phyloP scores from a whole-genome alignment of 2,888 invertebrate species.

The Dimorphilus gyrociliatus region DNA sequence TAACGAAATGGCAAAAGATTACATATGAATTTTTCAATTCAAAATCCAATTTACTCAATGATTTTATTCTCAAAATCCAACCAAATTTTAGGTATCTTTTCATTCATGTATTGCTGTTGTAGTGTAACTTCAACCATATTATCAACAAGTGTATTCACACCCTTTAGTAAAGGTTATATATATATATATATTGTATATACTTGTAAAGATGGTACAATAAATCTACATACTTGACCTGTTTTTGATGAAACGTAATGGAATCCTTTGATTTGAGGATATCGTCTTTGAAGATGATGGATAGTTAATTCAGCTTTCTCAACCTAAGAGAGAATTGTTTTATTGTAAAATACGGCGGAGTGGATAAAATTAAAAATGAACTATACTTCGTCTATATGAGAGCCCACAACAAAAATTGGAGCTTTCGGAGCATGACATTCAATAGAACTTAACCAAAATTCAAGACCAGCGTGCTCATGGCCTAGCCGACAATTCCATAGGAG shows the following conservation, averaged over 20 bases:
- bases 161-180: conserved; percentile 1
- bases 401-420: conserved; percentile 33
- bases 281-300: conserved; percentile 1
- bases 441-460: conserved; percentile 36
- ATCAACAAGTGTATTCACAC: conserved; percentile 18
- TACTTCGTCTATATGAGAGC: conserved; percentile 35
- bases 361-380: background rate
- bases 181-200: background rate
- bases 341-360: background rate
- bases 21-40: background rate
- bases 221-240: conserved; percentile 3
- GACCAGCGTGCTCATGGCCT: conserved; percentile 35
- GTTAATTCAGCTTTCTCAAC: conserved; percentile 19
- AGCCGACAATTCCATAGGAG: conserved; percentile 36
- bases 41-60: conserved; percentile 10
- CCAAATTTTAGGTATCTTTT: conserved; percentile 33
- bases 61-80: conserved; percentile 25
- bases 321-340: conserved; percentile 8
- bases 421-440: conserved; percentile 35
- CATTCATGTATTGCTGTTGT: conserved; percentile 34
- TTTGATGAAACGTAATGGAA: conserved; percentile 32
- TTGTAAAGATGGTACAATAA: background rate
- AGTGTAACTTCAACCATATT: conserved; percentile 20
- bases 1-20: too few relatives aligned
- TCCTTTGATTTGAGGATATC: conserved; percentile 31